phyloP scores from a whole-genome alignment of 2,888 invertebrate species.

The Zhuqinia jingwanae region DNA sequence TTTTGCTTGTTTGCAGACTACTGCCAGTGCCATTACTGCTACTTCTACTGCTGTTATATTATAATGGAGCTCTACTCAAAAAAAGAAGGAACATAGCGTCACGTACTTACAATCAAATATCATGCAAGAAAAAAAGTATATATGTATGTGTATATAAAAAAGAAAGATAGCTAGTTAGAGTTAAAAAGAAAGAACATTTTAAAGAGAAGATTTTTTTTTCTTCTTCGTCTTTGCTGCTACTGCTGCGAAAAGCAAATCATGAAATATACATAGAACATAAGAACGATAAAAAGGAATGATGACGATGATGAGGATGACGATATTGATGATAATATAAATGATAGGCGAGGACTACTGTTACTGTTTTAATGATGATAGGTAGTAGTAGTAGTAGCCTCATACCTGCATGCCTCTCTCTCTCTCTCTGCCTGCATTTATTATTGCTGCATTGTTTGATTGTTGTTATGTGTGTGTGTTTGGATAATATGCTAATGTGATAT shows the following conservation, averaged over 20 bases:
- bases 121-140: background rate
- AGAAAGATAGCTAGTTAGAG: too few species aligned
- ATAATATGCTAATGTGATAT: slow-evolving; percentile 50
- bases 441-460: background rate
- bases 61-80: background rate
- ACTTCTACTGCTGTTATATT: slow-evolving; percentile 8
- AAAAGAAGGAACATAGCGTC: background rate
- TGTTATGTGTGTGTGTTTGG: background rate
- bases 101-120: background rate
- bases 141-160: too few species aligned
- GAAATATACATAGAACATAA: background rate
- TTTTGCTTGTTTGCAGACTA: background rate
- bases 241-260: slow-evolving; percentile 1
- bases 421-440: background rate
- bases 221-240: background rate
- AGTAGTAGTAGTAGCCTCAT: too few species aligned
- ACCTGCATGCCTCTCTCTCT: background rate
- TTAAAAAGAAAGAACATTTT: slow-evolving; percentile 7
- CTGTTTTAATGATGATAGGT: slow-evolving; percentile 33
- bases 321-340: slow-evolving; percentile 41
- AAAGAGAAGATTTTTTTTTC: slow-evolving; percentile 1
- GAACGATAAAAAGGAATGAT: background rate
- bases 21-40: background rate
- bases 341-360: slow-evolving; percentile 43
- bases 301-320: slow-evolving; percentile 28